Evolutionary conservation across 1,140 invertebrate genomes (phyloP), one percentile per base, ranked within the genome.

Genomic region (Carposina sasakii): DNA sequence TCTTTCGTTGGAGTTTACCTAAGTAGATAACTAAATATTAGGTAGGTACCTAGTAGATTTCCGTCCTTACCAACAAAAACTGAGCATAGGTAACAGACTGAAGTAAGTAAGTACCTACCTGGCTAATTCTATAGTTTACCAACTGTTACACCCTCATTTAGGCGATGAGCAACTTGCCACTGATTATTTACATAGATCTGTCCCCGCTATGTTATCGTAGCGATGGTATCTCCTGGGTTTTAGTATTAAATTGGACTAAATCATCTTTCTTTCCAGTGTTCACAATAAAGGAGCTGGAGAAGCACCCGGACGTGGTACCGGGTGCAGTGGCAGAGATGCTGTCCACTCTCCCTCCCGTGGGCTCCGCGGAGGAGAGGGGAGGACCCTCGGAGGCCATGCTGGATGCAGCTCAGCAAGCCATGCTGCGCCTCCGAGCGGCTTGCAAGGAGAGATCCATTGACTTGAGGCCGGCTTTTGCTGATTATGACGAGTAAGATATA

Each of bases 241-340:
- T n/a, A n/a, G n/a, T n/a, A n/a, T n/a, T n/a, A n/a, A n/a, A n/a
- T n/a, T n/a, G n/a, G n/a, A n/a, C n/a, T n/a, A n/a, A n/a, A n/a
- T n/a, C n/a, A n/a, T n/a, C n/a, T 37, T 5, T 50, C n/a, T 26
- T 44, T 47, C 4, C 68, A 89, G 90, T 92, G 3, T 92, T 91
- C 52, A 90, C 90, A 0, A 83, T 88, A 4, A 91, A 91, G 50
- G 87, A 90, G 62, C 69, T 92, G 22, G 90, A 92, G 37, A 91
- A 91, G 64, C 81, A 84, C 54, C 90, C 91, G 6, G 77, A 77
- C 10, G 60, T 86, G 15, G 54, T 57, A 41, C 67, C 87, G 5
- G 74, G 83, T 0, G 57, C 26, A 0, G 64, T 54, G n/a, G 63
- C 52, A 15, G 68, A 20, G 33, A 52, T 51, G 21, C 57, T 70